phyloP scores from a whole-genome alignment of 2,888 invertebrate genomes.

The Heliconius ethilla region DNA sequence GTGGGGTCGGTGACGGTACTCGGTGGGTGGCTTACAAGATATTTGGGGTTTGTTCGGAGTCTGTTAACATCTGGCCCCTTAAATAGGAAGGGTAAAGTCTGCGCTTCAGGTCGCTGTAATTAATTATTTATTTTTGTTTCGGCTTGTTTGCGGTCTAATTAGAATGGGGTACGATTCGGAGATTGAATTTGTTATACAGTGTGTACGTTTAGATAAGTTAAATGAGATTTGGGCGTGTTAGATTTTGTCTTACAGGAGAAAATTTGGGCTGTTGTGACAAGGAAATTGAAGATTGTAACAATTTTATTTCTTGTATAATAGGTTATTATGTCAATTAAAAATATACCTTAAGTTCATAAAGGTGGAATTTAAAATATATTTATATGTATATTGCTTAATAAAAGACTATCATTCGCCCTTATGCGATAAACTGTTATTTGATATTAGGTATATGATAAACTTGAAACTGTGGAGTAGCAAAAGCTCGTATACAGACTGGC shows the following conservation, averaged over 20 bases:
- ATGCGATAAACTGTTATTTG: too few relatives aligned
- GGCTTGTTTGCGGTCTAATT: slow-evolving; percentile 61
- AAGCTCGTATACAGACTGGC: too few relatives aligned
- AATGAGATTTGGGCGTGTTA: neutral
- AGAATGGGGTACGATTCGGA: slow-evolving; percentile 49
- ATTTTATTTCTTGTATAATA: too few relatives aligned
- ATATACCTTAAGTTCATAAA: too few relatives aligned
- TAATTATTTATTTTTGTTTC: slow-evolving; percentile 78
- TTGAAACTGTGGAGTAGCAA: too few relatives aligned
- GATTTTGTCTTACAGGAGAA: neutral
- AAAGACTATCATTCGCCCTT: too few relatives aligned
- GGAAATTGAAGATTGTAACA: too few relatives aligned
- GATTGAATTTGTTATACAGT: slow-evolving; percentile 41
- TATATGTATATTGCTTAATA: too few relatives aligned
- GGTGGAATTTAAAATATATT: too few relatives aligned
- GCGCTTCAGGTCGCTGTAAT: slow-evolving; percentile 69
- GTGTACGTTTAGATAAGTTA: slow-evolving; percentile 13
- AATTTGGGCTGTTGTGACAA: neutral
- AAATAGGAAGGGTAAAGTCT: slow-evolving; percentile 77
- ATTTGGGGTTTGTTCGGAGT: slow-evolving; percentile 78
- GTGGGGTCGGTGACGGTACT: slow-evolving; percentile 55
- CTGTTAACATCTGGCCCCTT: slow-evolving; percentile 78
- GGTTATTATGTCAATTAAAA: too few relatives aligned
- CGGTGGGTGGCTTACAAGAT: slow-evolving; percentile 78
- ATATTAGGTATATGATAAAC: too few relatives aligned